Evolutionary conservation across 1,140 invertebrate species (phyloP), one percentile per base, ranked within the genome.

Genomic region (Zaprionus tsacasi): DNA sequence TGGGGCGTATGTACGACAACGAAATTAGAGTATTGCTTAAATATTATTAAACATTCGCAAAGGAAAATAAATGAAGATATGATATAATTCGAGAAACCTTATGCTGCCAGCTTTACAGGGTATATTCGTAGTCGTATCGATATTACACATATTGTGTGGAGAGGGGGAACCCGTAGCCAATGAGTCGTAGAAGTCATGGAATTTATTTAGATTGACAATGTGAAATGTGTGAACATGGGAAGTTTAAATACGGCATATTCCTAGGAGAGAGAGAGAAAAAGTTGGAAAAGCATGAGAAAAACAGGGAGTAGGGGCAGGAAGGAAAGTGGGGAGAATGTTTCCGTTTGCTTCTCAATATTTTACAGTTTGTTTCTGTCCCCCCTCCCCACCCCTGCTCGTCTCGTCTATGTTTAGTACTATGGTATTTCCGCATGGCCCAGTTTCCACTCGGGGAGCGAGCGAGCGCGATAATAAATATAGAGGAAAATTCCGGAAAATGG

Each of bases 401-500:
- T 68, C 55, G 59, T 69, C 59, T 70, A 72, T 54, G 33, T 59
- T 63, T 54, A 25, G 17, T 50, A 21, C 21, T 21, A 61, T 71
- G 76, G 69, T 69, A 79, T 87, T 79, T 87, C 82, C 82, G 79
- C 72, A 77, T 82, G 79, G 76, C 82, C 82, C 76, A 87, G 67
- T 82, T 82, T 71, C 48, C 50, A 69, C 72, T 78, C 67, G 40
- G n/a, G 21, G 21, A 21, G 21, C 21, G 21, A 21, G 2, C 6
- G 40, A 6, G 35, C 38, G 48, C 60, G 55, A 76, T 80, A 79
- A 86, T 86, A 81, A 86, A 86, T 86, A 87, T 67, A 43, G 67
- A 35, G 70, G 59, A 76, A 45, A 79, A 82, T 79, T 81, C 65
- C 61, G 67, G 69, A 76, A 61, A 75, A 67, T 48, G 54, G 33